These are phyloP conservation scores for Seira musarum DNA, from an alignment of 2,888 invertebrate species.

Conservation along the genomic window DNA sequence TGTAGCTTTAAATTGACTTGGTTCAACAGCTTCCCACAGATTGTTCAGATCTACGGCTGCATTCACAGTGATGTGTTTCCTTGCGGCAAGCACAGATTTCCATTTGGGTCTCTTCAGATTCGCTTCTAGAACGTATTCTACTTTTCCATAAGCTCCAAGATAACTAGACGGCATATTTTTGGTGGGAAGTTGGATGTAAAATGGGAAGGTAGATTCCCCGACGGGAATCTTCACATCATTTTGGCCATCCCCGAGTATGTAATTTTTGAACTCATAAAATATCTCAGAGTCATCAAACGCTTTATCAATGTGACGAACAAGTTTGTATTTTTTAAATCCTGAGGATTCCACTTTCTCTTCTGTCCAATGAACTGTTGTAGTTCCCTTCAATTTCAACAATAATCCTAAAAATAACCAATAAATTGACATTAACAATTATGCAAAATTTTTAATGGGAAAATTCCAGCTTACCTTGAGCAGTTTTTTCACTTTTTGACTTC, in stretches of 20 bases:
- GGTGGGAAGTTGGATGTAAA: constrained; percentile 81
- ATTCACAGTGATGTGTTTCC: constrained; percentile 86
- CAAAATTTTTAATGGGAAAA: not conserved
- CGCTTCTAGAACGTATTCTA: constrained; percentile 85
- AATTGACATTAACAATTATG: too few species aligned
- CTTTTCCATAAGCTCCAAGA: constrained; percentile 82
- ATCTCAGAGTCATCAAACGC: constrained; percentile 81
- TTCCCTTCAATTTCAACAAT: constrained; percentile 81
- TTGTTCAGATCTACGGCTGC: constrained; percentile 87
- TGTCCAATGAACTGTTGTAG: constrained; percentile 82
- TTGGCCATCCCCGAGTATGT: constrained; percentile 79
- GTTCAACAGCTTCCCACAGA: constrained; percentile 81
- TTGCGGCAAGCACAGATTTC: constrained; percentile 88
- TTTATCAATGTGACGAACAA: constrained; percentile 78
- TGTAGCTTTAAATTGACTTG: constrained; percentile 79
- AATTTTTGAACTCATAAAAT: constrained; percentile 84
- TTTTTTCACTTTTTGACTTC: constrained; percentile 77
- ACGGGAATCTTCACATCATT: constrained; percentile 80
- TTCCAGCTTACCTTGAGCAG: constrained; percentile 78
- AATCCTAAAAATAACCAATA: constrained; percentile 76
- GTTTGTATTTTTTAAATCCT: constrained; percentile 76
- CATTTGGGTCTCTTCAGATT: constrained; percentile 83
- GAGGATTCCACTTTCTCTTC: constrained; percentile 77
- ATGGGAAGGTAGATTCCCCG: constrained; percentile 84
- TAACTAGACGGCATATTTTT: constrained; percentile 84